Evolutionary conservation across 2,797 vertebrate genomes (phyloP).

Genomic region (Falco peregrinus): DNA sequence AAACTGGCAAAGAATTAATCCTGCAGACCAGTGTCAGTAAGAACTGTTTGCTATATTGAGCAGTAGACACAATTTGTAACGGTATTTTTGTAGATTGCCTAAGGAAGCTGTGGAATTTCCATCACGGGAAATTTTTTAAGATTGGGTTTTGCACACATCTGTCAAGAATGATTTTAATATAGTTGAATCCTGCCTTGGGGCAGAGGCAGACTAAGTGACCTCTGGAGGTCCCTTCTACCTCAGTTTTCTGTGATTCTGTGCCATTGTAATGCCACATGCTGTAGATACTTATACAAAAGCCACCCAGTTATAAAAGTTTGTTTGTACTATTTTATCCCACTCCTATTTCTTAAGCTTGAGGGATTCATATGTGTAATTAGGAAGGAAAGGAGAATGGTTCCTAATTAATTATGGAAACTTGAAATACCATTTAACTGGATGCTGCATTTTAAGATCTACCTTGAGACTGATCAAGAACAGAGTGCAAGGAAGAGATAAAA

Average conservation of each 20-base stretch:
- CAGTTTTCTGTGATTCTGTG: not conserved
- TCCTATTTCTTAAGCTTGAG: not conserved
- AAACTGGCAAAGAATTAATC: not conserved
- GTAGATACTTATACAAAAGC: not conserved
- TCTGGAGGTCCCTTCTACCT: not conserved
- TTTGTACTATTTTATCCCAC: not conserved
- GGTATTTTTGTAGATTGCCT: not conserved
- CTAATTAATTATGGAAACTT: not conserved
- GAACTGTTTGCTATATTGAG: not conserved
- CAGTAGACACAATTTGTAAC: not conserved
- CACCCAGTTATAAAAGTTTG: not conserved
- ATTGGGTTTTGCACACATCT: not conserved
- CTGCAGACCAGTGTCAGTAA: not conserved
- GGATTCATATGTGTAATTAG: not conserved
- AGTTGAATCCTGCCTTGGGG: not conserved
- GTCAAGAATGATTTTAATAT: not conserved
- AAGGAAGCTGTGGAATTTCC: not conserved
- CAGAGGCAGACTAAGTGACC: not conserved
- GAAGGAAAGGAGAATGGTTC: not conserved
- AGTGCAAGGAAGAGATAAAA: not conserved
- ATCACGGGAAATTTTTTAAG: not conserved
- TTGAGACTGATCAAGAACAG: not conserved
- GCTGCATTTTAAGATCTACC: not conserved
- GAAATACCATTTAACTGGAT: not conserved
- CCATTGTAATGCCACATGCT: not conserved